These are phyloP conservation scores for Circaetus gallicus DNA, from an alignment of 2,113 vertebrate species.

Conservation along the genomic window DNA sequence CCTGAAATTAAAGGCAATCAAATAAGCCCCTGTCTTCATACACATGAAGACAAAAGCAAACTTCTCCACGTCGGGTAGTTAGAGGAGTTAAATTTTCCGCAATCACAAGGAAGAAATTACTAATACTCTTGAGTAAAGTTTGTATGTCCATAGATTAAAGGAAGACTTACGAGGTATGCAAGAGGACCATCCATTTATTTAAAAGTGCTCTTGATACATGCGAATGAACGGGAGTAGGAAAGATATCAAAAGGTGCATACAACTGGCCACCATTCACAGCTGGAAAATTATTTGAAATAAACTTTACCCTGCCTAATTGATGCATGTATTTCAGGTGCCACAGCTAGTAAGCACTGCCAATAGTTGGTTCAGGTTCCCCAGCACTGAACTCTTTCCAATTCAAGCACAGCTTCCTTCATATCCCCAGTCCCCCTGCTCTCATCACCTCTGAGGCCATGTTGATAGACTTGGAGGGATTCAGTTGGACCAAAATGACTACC, in stretches of 20 bases:
- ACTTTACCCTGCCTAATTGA: neutral
- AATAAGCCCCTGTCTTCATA: neutral
- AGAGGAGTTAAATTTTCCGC: neutral
- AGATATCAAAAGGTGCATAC: neutral
- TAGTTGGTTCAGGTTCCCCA: neutral
- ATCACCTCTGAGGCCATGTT: neutral
- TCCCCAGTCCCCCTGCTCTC: fast-evolving
- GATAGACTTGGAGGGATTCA: neutral
- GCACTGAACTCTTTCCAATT: neutral
- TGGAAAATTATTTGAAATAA: neutral
- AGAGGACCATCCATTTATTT: neutral
- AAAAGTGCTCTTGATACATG: fast-evolving
- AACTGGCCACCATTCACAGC: neutral
- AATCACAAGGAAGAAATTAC: neutral
- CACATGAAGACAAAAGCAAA: neutral
- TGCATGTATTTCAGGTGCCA: neutral
- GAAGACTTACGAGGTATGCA: neutral
- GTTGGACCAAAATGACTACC: fast-evolving
- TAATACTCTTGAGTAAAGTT: neutral
- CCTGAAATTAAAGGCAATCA: neutral
- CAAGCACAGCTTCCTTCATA: neutral
- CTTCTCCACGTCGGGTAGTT: neutral
- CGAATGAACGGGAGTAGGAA: neutral
- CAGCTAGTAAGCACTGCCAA: neutral
- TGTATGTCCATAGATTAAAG: neutral